Conservation (phyloP, 2,888 invertebrate species). For the Molorchus minor region DNA sequence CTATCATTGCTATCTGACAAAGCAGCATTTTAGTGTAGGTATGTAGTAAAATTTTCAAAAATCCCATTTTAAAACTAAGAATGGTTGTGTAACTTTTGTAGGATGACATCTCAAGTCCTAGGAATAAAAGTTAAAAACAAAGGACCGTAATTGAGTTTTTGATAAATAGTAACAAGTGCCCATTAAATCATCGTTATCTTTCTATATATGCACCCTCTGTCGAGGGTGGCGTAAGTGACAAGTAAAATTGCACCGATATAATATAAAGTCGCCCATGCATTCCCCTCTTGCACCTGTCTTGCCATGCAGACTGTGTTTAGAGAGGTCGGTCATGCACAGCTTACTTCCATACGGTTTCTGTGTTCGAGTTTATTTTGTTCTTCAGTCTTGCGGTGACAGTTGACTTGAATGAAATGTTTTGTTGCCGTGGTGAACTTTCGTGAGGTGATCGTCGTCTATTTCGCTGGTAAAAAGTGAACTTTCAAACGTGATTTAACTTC, state of each 20-base stretch:
- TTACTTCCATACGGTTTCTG: constrained; percentile 21
- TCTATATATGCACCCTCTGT: no score
- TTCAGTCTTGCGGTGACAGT: constrained; percentile 21
- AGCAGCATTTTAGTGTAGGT: no score
- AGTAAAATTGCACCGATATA: constrained; percentile 7
- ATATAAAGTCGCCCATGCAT: constrained; percentile 10
- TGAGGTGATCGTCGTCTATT: background rate
- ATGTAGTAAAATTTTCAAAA: no score
- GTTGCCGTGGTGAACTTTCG: constrained; percentile 15
- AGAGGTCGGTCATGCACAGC: constrained; percentile 22
- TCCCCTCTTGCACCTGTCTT: constrained; percentile 27
- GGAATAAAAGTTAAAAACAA: no score
- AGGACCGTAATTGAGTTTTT: no score
- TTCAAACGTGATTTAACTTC: background rate
- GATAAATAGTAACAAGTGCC: no score
- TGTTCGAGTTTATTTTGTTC: constrained; percentile 20
- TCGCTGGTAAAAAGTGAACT: background rate
- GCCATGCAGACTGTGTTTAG: constrained; percentile 21
- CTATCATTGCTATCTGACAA: no score
- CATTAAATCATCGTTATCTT: no score
- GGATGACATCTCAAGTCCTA: no score
- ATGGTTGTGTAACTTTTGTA: no score
- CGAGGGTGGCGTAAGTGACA: no score
- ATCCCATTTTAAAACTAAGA: no score
- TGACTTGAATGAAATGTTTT: background rate